Conservation (phyloP, 2,797 vertebrate genomes). For the Helarctos malayanus region DNA sequence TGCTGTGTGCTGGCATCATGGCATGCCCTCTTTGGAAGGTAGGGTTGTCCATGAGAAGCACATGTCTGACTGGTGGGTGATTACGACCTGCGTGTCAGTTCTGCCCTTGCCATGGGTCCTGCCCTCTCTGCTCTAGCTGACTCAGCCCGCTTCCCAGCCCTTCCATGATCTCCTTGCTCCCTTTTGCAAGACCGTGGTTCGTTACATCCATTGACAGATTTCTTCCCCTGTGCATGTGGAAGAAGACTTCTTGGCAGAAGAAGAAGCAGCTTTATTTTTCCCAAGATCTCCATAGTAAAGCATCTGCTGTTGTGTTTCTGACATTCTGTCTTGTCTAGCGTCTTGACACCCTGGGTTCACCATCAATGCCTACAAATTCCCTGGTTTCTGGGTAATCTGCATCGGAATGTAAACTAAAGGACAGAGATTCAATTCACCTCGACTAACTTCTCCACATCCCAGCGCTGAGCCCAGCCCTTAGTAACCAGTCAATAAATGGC, state of each 20-base stretch:
- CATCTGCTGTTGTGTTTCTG: neutral
- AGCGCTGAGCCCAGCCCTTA: neutral
- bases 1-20: fast-evolving
- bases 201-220: neutral
- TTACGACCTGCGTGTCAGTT: neutral
- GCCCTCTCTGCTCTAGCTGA: neutral
- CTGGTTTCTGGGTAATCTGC: neutral
- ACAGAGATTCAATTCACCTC: neutral
- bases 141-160: neutral
- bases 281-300: neutral
- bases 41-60: neutral
- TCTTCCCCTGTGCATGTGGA: neutral
- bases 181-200: neutral
- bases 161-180: neutral
- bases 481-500: neutral
- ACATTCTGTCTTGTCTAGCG: neutral
- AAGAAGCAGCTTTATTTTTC: neutral
- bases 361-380: neutral
- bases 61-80: neutral
- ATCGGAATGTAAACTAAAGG: neutral
- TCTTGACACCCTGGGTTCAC: neutral
- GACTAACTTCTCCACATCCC: neutral
- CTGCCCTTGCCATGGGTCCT: too few species aligned
- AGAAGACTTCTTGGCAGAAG: neutral
- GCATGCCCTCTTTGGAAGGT: too few species aligned